These are phyloP conservation scores for Phaonia tiefii DNA, from an alignment of 2,888 invertebrate genomes.

Conservation along the genomic window DNA sequence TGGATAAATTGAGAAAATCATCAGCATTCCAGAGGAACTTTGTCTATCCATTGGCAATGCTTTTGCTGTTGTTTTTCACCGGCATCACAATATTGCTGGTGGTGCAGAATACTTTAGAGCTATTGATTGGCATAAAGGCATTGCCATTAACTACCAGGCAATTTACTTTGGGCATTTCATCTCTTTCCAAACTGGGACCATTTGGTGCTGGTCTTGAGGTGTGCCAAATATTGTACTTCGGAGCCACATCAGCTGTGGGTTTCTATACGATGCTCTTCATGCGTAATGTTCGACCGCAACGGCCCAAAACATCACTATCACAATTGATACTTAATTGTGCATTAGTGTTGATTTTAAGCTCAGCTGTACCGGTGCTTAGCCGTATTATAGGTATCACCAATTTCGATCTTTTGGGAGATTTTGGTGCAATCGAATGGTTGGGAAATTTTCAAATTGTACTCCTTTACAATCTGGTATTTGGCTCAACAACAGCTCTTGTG, in stretches of 20 bases:
- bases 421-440: conserved; percentile 98
- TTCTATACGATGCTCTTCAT: conserved; percentile 94
- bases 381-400: conserved; percentile 98
- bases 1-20: conserved; percentile 90
- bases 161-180: conserved; percentile 95
- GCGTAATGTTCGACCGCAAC: conserved; percentile 88
- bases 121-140: conserved; percentile 96
- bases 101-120: conserved; percentile 93
- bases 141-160: conserved; percentile 94
- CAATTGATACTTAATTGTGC: conserved; percentile 96
- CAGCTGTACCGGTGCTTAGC: conserved; percentile 96
- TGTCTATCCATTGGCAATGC: conserved; percentile 95
- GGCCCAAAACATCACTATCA: conserved; percentile 92
- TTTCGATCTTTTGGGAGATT: conserved; percentile 98
- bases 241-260: conserved; percentile 96
- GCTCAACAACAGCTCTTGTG: conserved; percentile 92
- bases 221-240: conserved; percentile 94
- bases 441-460: conserved; percentile 97
- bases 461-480: conserved; percentile 96
- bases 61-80: conserved; percentile 91
- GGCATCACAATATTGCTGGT: conserved; percentile 95
- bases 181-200: conserved; percentile 95
- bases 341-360: conserved; percentile 93
- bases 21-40: conserved; percentile 93
- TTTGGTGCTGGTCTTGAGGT: conserved; percentile 95